Percentiles rank a stretch among this genome's conserved stretches.
Conservation (phyloP, 2,797 vertebrate species). For the Brachyalestes nurse region DNA sequence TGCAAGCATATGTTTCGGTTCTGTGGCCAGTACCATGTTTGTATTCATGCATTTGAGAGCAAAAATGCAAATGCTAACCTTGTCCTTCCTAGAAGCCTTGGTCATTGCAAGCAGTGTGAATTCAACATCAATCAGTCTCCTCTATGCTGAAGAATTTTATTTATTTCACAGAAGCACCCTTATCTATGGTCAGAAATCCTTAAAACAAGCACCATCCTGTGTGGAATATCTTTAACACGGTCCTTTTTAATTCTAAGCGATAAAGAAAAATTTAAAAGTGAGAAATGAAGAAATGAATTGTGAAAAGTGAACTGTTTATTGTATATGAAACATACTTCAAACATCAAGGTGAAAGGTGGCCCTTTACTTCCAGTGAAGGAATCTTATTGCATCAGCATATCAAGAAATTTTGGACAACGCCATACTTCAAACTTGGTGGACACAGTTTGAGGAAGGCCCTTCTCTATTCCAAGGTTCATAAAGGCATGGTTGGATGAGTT, state of each 20-base stretch:
- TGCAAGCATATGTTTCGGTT: not conserved
- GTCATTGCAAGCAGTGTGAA: not conserved
- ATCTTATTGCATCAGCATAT: too few relatives aligned
- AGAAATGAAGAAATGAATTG: too few relatives aligned
- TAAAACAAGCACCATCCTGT: constrained; percentile 73
- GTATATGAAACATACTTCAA: not conserved
- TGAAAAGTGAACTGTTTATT: too few relatives aligned
- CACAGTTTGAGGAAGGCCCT: too few relatives aligned
- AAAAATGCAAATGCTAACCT: not conserved
- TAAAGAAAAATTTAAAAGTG: too few relatives aligned
- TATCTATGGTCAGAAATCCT: constrained; percentile 68
- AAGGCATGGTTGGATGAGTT: too few relatives aligned
- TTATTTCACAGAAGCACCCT: constrained; percentile 73
- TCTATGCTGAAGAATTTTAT: constrained; percentile 75
- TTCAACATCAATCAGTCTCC: constrained; percentile 75
- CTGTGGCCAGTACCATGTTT: not conserved
- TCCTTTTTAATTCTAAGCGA: too few relatives aligned
- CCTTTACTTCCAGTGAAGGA: too few relatives aligned
- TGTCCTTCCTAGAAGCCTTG: not conserved
- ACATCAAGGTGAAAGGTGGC: too few relatives aligned
- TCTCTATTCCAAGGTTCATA: too few relatives aligned
- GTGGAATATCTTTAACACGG: constrained; percentile 56
- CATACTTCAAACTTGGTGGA: too few relatives aligned
- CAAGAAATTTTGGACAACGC: too few relatives aligned
- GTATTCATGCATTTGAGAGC: not conserved